Evolutionary conservation across 2,888 invertebrate genomes (phyloP), one percentile per base, ranked within the genome.

Genomic region (Sycophila texana): DNA sequence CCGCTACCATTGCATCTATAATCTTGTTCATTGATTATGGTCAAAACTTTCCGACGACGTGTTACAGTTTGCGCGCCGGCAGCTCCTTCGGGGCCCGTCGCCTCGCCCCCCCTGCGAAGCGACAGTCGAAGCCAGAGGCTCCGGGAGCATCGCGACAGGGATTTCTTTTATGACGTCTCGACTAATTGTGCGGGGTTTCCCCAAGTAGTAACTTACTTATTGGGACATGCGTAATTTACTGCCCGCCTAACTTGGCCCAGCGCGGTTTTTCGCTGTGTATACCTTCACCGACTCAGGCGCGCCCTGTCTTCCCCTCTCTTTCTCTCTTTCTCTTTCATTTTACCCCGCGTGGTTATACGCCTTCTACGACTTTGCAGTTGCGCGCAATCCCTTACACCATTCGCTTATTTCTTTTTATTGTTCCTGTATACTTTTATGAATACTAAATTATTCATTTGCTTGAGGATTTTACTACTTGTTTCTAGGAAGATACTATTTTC

Each of bases 191-290:
- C 0, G 14, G 61, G 30, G 22, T 61, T 61, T 61, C 30, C 61
- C 61, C 30, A 4, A 26, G 30, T n/a, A 5, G 5, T 30, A 16
- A 5, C 61, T n/a, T n/a, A n/a, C 30, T n/a, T 26, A 14, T n/a
- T 30, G 30, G 26, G 61, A 30, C 30, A 61, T 26, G 30, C 60
- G 61, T 61, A 61, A 61, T 61, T 61, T 61, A 61, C n/a, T 30
- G 61, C 61, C 30, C n/a, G 4, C 7, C 7, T 39, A 39, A 39
- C 4, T 39, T 39, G 39, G 7, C 39, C 39, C 7, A 7, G 39
- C 39, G 39, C 61, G 18, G n/a, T 16, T 30, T 22, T 30, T n/a
- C 13, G 26, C 61, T 26, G 26, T 1, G 3, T 60, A 0, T 22
- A 22, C 13, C 60, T 7, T 7, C 16, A 60, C 13, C 26, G 22